Conservation (phyloP, 1,140 invertebrate genomes). For the Penaeus vannamei region DNA sequence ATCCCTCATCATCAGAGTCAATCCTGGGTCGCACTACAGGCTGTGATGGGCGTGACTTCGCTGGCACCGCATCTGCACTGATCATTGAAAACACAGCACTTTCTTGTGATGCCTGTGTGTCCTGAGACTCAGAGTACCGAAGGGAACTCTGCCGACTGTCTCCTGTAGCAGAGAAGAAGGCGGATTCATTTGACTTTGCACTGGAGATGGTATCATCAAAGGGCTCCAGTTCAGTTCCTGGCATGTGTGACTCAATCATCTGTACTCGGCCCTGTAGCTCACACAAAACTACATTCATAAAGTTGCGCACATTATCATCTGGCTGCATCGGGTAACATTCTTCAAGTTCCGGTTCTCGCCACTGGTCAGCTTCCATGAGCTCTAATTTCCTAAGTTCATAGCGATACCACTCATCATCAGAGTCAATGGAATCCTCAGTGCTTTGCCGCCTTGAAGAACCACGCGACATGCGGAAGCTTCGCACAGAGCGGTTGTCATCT, state of each 20-base stretch:
- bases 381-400: constrained; percentile 89
- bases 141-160: constrained; percentile 69
- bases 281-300: constrained; percentile 68
- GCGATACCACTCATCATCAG: constrained; percentile 93
- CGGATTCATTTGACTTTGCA: constrained; percentile 69
- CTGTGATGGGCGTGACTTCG: constrained; percentile 46
- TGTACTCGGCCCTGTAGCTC: constrained; percentile 67
- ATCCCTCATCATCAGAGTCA: constrained; percentile 72
- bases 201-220: constrained; percentile 64
- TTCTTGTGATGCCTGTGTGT: constrained; percentile 51
- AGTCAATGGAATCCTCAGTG: constrained; percentile 93
- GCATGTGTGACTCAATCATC: constrained; percentile 44
- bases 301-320: constrained; percentile 61
- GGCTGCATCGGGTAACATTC: constrained; percentile 75
- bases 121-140: constrained; percentile 65
- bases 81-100: constrained; percentile 44
- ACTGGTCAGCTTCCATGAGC: constrained; percentile 81
- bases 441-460: constrained; percentile 91
- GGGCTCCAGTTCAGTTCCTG: constrained; percentile 60
- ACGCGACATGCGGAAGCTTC: constrained; percentile 86
- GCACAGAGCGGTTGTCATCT: constrained; percentile 87
- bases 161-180: constrained; percentile 68
- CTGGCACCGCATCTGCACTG: constrained; percentile 38
- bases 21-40: constrained; percentile 46
- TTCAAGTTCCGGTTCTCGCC: constrained; percentile 79